Percentiles rank a stretch among this genome's conserved stretches.
phyloP scores from a whole-genome alignment of 92 coral and sea anemone species.

The Phenganax subtilis region DNA sequence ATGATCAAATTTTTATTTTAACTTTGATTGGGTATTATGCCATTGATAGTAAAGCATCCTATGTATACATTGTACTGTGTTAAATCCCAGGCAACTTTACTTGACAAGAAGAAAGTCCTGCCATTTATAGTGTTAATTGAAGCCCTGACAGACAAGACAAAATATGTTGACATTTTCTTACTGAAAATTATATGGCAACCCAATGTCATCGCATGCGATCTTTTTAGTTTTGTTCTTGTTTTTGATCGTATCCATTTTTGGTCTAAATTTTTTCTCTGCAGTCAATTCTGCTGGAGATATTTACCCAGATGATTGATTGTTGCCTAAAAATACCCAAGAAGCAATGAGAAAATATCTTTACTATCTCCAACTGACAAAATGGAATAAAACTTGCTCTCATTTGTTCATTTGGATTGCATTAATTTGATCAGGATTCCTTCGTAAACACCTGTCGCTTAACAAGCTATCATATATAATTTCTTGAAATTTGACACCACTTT shows the following conservation, averaged over 20 bases:
- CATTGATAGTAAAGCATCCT: too few species aligned
- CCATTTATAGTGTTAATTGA: too few species aligned
- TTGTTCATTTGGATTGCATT: neutral
- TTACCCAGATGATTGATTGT: constrained; percentile 17
- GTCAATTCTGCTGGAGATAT: constrained; percentile 69
- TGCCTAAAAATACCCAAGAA: constrained; percentile 32
- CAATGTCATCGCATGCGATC: constrained; percentile 83
- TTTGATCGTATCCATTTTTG: constrained; percentile 53
- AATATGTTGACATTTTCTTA: constrained; percentile 38
- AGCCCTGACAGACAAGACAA: neutral
- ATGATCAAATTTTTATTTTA: too few species aligned
- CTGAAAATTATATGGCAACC: constrained; percentile 85
- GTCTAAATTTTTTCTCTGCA: constrained; percentile 38
- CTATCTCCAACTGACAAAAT: neutral
- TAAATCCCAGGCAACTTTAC: too few species aligned
- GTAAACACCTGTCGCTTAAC: too few species aligned
- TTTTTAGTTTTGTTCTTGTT: constrained; percentile 53
- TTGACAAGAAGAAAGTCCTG: too few species aligned
- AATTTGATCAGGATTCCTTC: too few species aligned
- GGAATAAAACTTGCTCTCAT: neutral
- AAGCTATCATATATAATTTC: too few species aligned
- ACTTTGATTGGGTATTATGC: too few species aligned
- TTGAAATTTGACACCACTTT: too few species aligned
- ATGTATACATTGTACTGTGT: too few species aligned
- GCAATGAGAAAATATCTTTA: neutral